Conservation (phyloP, 2,888 invertebrate species). For the Physocephala rufipes region DNA sequence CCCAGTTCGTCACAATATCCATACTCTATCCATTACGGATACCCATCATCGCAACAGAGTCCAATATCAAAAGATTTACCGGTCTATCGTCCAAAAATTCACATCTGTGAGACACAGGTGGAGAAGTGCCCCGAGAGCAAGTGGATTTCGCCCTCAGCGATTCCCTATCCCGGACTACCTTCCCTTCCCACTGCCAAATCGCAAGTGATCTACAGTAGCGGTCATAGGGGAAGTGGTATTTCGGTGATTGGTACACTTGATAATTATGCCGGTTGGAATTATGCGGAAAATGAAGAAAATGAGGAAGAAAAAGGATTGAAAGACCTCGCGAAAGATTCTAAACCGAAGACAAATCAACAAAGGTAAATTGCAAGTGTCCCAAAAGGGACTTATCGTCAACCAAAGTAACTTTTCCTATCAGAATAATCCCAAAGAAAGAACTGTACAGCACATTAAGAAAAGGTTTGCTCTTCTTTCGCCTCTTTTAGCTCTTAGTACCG, state of each 20-base stretch:
- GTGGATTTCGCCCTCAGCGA: background rate
- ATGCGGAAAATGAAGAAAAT: conserved; percentile 43
- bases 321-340: conserved; percentile 40
- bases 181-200: conserved; percentile 41
- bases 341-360: conserved; percentile 52
- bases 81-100: conserved; percentile 37
- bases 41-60: too few relatives aligned
- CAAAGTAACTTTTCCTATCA: background rate
- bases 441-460: conserved; percentile 60
- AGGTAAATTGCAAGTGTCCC: conserved; percentile 57
- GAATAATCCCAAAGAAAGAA: conserved; percentile 41
- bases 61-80: too few relatives aligned
- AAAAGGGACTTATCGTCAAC: background rate
- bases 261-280: conserved; percentile 51
- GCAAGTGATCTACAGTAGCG: conserved; percentile 34
- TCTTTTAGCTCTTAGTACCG: conserved; percentile 65
- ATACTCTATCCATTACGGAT: background rate
- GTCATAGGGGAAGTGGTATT: conserved; percentile 35
- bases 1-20: too few relatives aligned
- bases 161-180: conserved; percentile 12
- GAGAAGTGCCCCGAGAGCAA: conserved; percentile 52
- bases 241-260: background rate
- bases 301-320: conserved; percentile 46
- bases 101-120: conserved; percentile 51
- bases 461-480: conserved; percentile 65